A percentile compares a stretch with the other conserved stretches of the same genome.
Conservation (phyloP, 2,888 invertebrate species). For the Caenorhabditis panamensis region DNA sequence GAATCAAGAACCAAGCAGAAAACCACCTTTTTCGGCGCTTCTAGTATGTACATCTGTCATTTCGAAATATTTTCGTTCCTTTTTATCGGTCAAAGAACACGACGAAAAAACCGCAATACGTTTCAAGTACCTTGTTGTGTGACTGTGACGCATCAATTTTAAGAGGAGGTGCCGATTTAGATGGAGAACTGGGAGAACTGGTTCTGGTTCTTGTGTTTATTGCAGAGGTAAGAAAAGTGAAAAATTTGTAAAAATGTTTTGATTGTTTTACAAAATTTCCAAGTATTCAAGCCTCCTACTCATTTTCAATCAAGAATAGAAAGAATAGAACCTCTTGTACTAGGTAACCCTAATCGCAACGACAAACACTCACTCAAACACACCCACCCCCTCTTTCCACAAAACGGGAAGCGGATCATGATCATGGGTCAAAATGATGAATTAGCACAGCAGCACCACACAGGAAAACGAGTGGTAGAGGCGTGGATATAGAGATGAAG, state of each 20-base stretch:
- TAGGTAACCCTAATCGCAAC: neutral
- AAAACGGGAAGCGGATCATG: slow-evolving; percentile 29
- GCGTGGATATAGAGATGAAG: slow-evolving; percentile 8
- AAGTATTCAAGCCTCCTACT: too few species aligned
- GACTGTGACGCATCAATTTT: slow-evolving; percentile 19
- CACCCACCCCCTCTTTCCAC: neutral
- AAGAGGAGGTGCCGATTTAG: slow-evolving; percentile 13
- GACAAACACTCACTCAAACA: too few species aligned
- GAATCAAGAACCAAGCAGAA: too few species aligned
- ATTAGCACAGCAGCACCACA: too few species aligned
- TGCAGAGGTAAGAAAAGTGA: neutral
- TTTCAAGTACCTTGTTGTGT: neutral
- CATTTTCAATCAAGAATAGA: too few species aligned
- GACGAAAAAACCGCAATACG: slow-evolving; percentile 1
- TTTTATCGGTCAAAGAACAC: too few species aligned
- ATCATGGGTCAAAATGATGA: slow-evolving; percentile 42
- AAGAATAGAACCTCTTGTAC: neutral
- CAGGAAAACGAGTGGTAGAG: slow-evolving; percentile 11
- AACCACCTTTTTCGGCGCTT: too few species aligned
- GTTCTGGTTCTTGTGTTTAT: slow-evolving; percentile 6
- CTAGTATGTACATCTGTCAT: too few species aligned
- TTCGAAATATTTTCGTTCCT: too few species aligned
- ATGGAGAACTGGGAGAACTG: neutral
- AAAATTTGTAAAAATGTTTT: slow-evolving; percentile 1
- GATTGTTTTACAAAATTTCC: too few species aligned